These are phyloP conservation scores for Toxostoma redivivum DNA, from an alignment of 2,113 vertebrate species.

Conservation along the genomic window DNA sequence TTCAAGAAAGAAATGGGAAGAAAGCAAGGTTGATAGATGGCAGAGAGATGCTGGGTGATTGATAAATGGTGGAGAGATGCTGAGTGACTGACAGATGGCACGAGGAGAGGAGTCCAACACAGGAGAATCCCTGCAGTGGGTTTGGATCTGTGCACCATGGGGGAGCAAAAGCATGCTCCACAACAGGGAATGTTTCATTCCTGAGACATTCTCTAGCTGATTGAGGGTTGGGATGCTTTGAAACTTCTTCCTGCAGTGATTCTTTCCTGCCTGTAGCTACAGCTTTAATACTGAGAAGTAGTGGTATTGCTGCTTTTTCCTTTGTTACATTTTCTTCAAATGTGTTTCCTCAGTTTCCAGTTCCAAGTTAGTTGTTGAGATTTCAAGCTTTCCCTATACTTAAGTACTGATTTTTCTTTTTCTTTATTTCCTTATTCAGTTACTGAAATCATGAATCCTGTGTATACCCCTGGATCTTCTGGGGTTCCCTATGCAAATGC, in stretches of 20 bases:
- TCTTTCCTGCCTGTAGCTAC: not conserved
- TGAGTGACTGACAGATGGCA: not conserved
- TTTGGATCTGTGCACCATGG: fast-evolving
- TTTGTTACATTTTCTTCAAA: not conserved
- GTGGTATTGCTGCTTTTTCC: not conserved
- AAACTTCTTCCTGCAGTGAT: not conserved
- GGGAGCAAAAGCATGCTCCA: not conserved
- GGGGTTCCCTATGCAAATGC: constrained; percentile 96
- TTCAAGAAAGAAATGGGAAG: not conserved
- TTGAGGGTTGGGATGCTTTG: not conserved
- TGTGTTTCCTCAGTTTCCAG: not conserved
- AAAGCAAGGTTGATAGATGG: not conserved
- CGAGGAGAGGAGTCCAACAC: not conserved
- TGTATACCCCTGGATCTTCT: constrained; percentile 95
- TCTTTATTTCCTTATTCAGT: constrained; percentile 4
- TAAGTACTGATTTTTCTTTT: not conserved
- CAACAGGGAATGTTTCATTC: not conserved
- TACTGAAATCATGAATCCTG: constrained; percentile 91
- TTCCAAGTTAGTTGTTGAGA: not conserved
- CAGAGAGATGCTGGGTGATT: not conserved
- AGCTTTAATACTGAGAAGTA: not conserved
- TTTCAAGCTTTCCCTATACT: not conserved
- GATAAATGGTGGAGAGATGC: not conserved
- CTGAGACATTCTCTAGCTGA: not conserved
- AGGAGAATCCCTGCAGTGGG: not conserved